Conservation (phyloP, 2,888 invertebrate species). For the Empis stercorea region DNA sequence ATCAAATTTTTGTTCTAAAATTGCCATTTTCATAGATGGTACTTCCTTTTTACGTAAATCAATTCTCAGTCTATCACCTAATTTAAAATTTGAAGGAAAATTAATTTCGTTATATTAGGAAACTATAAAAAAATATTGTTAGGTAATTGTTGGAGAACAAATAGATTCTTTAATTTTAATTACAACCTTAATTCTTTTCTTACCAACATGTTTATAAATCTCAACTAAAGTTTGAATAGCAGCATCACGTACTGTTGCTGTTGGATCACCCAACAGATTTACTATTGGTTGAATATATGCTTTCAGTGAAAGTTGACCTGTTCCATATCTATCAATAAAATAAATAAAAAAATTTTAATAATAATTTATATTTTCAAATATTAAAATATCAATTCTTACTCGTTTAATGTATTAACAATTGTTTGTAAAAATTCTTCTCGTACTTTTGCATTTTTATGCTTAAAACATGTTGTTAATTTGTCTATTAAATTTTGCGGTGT, state of each 20-base stretch:
- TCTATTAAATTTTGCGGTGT: constrained; percentile 59
- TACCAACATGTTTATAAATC: constrained; percentile 81
- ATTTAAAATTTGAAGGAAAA: constrained; percentile 6
- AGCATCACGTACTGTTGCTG: constrained; percentile 72
- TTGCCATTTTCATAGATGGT: constrained; percentile 55
- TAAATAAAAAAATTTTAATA: constrained; percentile 17
- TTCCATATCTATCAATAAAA: constrained; percentile 83
- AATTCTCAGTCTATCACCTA: constrained; percentile 62
- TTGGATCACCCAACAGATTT: constrained; percentile 75
- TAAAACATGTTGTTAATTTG: constrained; percentile 51
- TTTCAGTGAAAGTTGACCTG: constrained; percentile 66
- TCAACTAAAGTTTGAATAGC: constrained; percentile 76
- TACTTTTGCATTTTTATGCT: constrained; percentile 87
- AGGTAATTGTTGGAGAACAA: no score
- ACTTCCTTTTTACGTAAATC: constrained; percentile 72
- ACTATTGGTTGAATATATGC: constrained; percentile 73
- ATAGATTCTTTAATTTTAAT: no score
- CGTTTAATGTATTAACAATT: constrained; percentile 68
- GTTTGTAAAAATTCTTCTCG: constrained; percentile 77
- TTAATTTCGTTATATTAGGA: not conserved
- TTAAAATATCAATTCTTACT: constrained; percentile 42
- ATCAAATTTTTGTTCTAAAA: constrained; percentile 73
- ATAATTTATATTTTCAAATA: not conserved
- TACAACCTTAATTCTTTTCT: not conserved
- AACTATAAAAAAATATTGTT: not conserved